Evolutionary conservation across 2,113 vertebrate species (phyloP), one percentile per base, ranked within the genome.

Genomic region (Salminus brasiliensis): DNA sequence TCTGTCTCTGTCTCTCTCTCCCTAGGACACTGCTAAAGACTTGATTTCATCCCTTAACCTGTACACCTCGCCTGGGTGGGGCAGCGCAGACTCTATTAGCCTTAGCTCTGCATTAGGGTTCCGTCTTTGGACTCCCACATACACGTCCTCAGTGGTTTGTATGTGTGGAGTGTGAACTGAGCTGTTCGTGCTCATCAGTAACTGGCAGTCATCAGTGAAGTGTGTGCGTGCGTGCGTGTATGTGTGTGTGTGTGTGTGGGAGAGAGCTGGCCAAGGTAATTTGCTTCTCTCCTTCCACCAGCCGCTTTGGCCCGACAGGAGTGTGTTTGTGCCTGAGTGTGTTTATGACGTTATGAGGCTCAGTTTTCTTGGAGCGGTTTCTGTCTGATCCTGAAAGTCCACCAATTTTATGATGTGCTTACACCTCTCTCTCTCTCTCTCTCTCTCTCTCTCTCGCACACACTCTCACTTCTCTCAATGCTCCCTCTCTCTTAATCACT

Each of bases 201-300:
- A 36, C 59, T 72, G 13, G 47, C 23, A 41, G 36, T 66, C 34
- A 73, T 80, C 45, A 68, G 69, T 27, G 29, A 30, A 75, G 53
- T 62, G 25, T 71, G n/a, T 27, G 27, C 69, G 57, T 65, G 76
- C 23, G 53, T 57, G 32, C 15, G 47, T 59, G 69, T 60, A 39
- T 67, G 47, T 77, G 74, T 47, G 69, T 65, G 49, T 30, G 70
- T 25, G 67, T 34, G 21, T 1, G 69, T 30, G 70, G 23, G 55
- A n/a, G 60, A n/a, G 78, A 32, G 29, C 53, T 49, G 25, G 76
- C 76, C 76, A 77, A 23, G 30, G 43, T 75, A 63, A 76, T 81
- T 72, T 72, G 73, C 45, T 66, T 72, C 57, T 71, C 79, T 72
- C 74, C 57, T 76, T 81, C 30, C 43, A 76, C 29, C 55, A 81